A percentile compares a stretch with the other conserved stretches of the same genome.
These are phyloP conservation scores for Chironomus striatipennis DNA, from an alignment of 1,140 invertebrate genomes.

Conservation along the genomic window DNA sequence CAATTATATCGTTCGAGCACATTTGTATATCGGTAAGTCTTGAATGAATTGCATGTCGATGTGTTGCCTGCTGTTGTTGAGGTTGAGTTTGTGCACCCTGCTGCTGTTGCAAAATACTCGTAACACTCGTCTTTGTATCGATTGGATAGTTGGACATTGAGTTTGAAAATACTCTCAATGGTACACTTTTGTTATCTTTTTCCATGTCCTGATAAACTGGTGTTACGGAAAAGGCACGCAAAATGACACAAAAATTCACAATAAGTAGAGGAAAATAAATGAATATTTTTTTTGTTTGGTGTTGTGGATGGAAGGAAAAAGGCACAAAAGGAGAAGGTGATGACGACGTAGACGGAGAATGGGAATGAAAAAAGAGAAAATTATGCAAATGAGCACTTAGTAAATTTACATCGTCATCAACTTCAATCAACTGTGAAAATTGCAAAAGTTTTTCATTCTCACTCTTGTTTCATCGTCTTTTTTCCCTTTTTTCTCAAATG, in stretches of 20 bases:
- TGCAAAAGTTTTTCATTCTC: constrained; percentile 1
- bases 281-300: no score
- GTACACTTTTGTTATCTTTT: constrained; percentile 35
- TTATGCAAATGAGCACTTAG: constrained; percentile 19
- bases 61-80: constrained; percentile 25
- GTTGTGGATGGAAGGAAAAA: not conserved
- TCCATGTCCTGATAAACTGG: constrained; percentile 41
- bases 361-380: constrained; percentile 1
- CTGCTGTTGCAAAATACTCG: constrained; percentile 30
- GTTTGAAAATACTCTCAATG: constrained; percentile 22
- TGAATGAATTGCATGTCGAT: constrained; percentile 30
- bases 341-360: not conserved
- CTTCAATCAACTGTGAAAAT: constrained; percentile 21
- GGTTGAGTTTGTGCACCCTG: not conserved
- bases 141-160: constrained; percentile 15
- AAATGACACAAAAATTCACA: no score
- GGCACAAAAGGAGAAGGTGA: constrained; percentile 6
- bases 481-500: no score
- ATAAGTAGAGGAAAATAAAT: no score
- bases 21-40: constrained; percentile 16
- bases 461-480: not conserved
- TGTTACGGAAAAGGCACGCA: not conserved
- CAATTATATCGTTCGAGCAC: constrained; percentile 1
- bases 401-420: constrained; percentile 20
- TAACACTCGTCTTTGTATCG: constrained; percentile 27